Evolutionary conservation across 1,140 invertebrate species (phyloP), one percentile per base, ranked within the genome.

Genomic region (Trichomalopsis sarcophagae): DNA sequence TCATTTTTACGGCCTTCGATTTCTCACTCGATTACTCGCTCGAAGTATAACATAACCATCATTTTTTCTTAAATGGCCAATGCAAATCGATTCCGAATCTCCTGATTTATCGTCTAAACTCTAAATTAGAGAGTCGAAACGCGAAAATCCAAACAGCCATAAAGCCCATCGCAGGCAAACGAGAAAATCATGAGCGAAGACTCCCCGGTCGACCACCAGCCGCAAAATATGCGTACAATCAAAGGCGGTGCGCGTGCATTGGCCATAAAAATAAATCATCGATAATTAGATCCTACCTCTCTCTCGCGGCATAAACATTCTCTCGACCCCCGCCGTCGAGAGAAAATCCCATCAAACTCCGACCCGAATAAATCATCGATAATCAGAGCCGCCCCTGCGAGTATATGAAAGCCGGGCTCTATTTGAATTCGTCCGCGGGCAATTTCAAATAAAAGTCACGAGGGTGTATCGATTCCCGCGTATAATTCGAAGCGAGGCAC

Each of bases 351-450:
- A 7, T 82, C 73, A 66, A 76, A 82, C 50, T 82, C n/a, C n/a
- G 30, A 74, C 17, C n/a, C 44, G n/a, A 10, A 80, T 84, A 84
- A 84, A 80, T 80, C 66, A 84, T 80, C 68, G 23, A 74, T 84
- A 84, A 80, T 84, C 75, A 84, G 77, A 40, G 40, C 17, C 7
- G 1, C 66, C 44, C 44, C 44, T 11, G 44, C 44, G 44, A 47
- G 11, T 27, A 9, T 27, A 30, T 27, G 40, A 14, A 33, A 74
- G 71, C 14, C 47, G 0, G 5, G 33, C 17, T 73, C 36, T 2
- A 36, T 81, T 81, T 75, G 11, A 82, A 82, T 82, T 55, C 23
- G 44, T 62, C 2, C 6, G 40, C 6, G 1, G 40, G 9, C 40
- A 62, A 21, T n/a, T 62, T 62, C 17, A 6, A 62, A n/a, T n/a